Evolutionary conservation across 2,888 invertebrate genomes (phyloP), one percentile per base, ranked within the genome.

Genomic region (Callyntrura sp.): DNA sequence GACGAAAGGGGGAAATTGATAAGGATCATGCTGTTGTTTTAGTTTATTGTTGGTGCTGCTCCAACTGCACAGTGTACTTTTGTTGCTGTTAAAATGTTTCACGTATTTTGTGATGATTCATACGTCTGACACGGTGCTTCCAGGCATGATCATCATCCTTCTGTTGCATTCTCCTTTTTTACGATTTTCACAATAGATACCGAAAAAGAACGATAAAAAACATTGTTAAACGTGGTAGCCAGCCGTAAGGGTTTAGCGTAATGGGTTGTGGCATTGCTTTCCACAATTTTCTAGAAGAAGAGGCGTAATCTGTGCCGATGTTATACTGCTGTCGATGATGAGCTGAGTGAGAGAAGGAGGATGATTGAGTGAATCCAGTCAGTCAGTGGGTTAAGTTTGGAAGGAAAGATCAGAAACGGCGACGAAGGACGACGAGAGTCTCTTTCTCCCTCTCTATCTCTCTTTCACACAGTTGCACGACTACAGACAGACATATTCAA

Each of bases 161-260:
- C 73, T 68, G 68, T 57, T 78, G 86, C 85, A 73, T 83, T 73
- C 87, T 35, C 35, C 6, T 73, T 85, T 62, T 68, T 60, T 82
- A 82, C 48, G 35, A 65, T 45, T 48, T 23, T 43, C 5, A 57
- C 35, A 35, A 35, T 35, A 35, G 35, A 35, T 14, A 8, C 8
- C 3, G 17, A 70, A 79, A 35, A 78, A 78, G 79, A 90, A 85
- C 85, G n/a, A 51, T 51, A 70, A 79, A 35, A 78, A 78, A 86
- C 85, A 85, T 81, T 90, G 89, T 84, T 85, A 85, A 90, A 85
- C 78, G 85, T 85, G 82, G 90, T 90, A 90, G 90, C 90, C 43
- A 73, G 85, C 85, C 90, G 85, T 85, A 90, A 90, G 90, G 85
- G 81, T 81, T 84, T 70, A 60, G 73, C 90, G 79, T 90, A 90